Evolutionary conservation across 2,797 vertebrate genomes (phyloP).

Genomic region (Enteromius mattozi): DNA sequence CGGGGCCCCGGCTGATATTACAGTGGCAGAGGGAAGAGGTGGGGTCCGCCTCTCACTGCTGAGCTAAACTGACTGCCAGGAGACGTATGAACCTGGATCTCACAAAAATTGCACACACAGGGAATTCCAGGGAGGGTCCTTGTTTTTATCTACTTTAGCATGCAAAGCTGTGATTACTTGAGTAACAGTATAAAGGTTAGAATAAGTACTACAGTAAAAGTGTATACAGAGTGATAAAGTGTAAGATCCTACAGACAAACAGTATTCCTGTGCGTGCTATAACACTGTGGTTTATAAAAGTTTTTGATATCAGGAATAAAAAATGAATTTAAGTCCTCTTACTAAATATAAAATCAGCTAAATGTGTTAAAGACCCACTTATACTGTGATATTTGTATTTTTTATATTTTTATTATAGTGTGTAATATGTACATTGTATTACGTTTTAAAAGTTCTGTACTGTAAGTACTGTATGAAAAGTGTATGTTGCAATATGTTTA

Average conservation of each 20-base stretch:
- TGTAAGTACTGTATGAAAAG: not conserved
- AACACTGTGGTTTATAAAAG: not conserved
- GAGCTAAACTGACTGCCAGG: slow-evolving; percentile 65
- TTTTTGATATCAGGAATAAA: not conserved
- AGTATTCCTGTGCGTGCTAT: not conserved
- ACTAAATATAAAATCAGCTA: not conserved
- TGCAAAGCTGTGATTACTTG: slow-evolving; percentile 40
- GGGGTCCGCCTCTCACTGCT: slow-evolving; percentile 62
- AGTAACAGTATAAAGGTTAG: slow-evolving; percentile 14
- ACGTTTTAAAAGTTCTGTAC: not conserved
- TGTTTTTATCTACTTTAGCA: slow-evolving; percentile 43
- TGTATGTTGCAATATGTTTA: not conserved
- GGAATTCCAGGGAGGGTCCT: slow-evolving; percentile 58
- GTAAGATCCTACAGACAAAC: slow-evolving; percentile 1
- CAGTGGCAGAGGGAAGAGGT: slow-evolving; percentile 68
- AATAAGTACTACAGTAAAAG: not conserved
- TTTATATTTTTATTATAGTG: not conserved
- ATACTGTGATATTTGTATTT: not conserved
- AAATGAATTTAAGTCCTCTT: not conserved
- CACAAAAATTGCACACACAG: slow-evolving; percentile 56
- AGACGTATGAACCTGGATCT: slow-evolving; percentile 56
- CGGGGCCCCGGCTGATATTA: slow-evolving; percentile 61
- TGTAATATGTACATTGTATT: not conserved
- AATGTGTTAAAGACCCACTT: not conserved
- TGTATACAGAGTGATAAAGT: not conserved